Evolutionary conservation across 1,140 invertebrate genomes (phyloP).

Genomic region (Antheraea pernyi): DNA sequence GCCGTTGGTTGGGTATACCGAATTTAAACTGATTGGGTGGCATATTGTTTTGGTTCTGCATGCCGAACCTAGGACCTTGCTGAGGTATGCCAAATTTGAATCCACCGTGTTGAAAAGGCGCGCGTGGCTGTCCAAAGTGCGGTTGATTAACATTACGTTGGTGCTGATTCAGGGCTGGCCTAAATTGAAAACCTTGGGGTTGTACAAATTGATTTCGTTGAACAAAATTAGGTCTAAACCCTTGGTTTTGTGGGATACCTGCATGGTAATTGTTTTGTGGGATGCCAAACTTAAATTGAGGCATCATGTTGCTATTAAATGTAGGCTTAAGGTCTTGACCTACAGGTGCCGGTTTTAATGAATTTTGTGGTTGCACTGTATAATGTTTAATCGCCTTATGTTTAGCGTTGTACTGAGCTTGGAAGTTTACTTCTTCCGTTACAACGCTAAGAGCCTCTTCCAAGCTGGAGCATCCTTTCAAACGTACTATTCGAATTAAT

Average conservation of each 20-base stretch:
- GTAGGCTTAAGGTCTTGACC: neutral
- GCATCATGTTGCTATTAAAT: neutral
- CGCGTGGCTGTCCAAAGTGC: neutral
- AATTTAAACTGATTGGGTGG: slow-evolving; percentile 2
- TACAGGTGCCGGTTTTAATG: neutral
- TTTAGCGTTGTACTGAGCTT: neutral
- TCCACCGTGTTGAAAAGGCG: neutral
- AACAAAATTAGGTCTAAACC: neutral
- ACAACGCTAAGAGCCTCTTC: slow-evolving; percentile 1
- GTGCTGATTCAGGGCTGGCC: neutral
- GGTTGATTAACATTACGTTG: neutral
- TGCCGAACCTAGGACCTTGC: neutral
- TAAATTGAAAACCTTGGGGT: neutral
- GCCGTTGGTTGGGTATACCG: slow-evolving; percentile 2
- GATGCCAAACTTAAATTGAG: neutral
- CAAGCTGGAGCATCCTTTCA: neutral
- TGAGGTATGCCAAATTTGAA: neutral
- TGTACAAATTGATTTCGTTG: neutral
- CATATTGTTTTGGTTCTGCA: neutral
- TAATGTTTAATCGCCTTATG: neutral
- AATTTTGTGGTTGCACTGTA: neutral
- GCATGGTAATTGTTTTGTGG: neutral
- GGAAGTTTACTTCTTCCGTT: slow-evolving; percentile 7
- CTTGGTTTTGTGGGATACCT: neutral
- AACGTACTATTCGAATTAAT: slow-evolving; percentile 3